Conservation (phyloP, 1,140 invertebrate species). For the Homalodisca vitripennis region DNA sequence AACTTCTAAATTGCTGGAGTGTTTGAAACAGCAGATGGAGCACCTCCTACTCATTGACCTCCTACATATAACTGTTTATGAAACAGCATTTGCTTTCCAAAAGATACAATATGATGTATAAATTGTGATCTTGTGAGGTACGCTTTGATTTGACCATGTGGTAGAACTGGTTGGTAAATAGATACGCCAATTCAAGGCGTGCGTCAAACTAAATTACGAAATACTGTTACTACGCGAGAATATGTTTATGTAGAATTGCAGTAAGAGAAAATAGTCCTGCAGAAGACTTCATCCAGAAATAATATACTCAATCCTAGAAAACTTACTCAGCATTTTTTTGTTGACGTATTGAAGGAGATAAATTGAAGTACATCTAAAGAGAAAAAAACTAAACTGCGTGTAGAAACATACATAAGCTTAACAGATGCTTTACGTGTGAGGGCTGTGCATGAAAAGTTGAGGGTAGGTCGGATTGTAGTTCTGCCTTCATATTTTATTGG, state of each 20-base stretch:
- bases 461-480: not conserved
- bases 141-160: constrained; percentile 3
- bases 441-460: not conserved
- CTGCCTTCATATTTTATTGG: too few species aligned
- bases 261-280: not conserved
- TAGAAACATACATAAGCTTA: constrained; percentile 1
- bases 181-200: too few species aligned
- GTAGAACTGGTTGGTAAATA: constrained; percentile 3
- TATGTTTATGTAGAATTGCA: constrained; percentile 2
- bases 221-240: not conserved
- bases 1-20: too few species aligned
- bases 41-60: too few species aligned
- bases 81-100: too few species aligned
- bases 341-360: constrained; percentile 11
- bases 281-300: not conserved
- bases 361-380: not conserved
- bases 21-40: too few species aligned
- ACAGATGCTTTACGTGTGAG: constrained; percentile 1
- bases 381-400: too few species aligned
- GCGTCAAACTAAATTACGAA: constrained; percentile 7
- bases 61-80: too few species aligned
- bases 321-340: constrained; percentile 4
- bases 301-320: not conserved
- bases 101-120: too few species aligned
- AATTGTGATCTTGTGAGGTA: not conserved